Percentiles rank a stretch among this genome's conserved stretches.
These are phyloP conservation scores for Cyaniris semiargus DNA, from an alignment of 2,888 invertebrate genomes.

Conservation along the genomic window DNA sequence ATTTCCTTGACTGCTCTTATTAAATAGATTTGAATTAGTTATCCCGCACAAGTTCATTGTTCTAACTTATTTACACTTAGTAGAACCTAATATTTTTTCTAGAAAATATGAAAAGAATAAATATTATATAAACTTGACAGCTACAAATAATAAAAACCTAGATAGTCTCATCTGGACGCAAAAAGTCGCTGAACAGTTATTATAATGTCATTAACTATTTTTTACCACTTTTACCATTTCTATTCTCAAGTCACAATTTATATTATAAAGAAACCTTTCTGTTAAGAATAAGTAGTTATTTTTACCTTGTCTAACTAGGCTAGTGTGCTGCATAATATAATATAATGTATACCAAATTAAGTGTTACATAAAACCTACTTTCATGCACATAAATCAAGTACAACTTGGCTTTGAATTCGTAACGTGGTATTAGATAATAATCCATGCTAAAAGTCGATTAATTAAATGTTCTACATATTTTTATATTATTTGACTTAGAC, in stretches of 20 bases:
- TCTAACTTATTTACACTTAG: background rate
- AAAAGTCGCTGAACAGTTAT: background rate
- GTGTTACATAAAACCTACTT: slow-evolving; percentile 14
- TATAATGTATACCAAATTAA: background rate
- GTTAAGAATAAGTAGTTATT: background rate
- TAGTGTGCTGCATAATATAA: slow-evolving; percentile 23
- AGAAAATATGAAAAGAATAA: background rate
- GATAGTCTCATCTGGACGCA: background rate
- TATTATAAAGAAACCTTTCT: background rate
- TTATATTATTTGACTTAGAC: too few species aligned
- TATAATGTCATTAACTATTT: background rate
- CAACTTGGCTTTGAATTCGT: background rate
- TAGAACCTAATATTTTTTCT: background rate
- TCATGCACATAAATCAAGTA: background rate
- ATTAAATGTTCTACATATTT: background rate
- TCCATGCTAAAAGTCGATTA: background rate
- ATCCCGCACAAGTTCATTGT: background rate
- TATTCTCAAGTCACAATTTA: background rate
- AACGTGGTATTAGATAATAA: background rate
- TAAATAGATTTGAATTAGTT: background rate
- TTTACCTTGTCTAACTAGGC: background rate
- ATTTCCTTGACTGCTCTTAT: slow-evolving; percentile 33
- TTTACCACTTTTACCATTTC: background rate
- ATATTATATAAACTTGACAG: too few species aligned
- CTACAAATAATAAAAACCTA: too few species aligned